Evolutionary conservation across 2,797 vertebrate species (phyloP), one percentile per base, ranked within the genome.

Genomic region (Protonibea diacanthus): DNA sequence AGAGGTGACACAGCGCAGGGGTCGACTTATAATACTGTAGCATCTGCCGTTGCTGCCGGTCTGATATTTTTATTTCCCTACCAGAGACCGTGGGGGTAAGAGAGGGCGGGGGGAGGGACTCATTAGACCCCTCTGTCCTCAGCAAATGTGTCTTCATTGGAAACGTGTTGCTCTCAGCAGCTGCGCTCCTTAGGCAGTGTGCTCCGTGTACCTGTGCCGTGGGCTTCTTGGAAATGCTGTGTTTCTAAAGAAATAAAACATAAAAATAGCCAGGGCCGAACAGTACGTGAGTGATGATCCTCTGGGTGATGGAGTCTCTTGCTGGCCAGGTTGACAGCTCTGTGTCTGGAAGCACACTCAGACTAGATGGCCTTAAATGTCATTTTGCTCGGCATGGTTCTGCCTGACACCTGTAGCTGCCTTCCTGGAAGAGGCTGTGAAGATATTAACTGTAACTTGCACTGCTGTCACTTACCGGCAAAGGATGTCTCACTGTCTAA

Each of bases 161-260:
- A 86, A 85, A 73, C 25, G 33, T 79, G 81, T 85, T 85, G n/a
- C 59, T 80, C 55, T 15, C 56, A 83, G 74, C 81, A 81, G 86
- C 87, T 86, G 88, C 25, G 45, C 80, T 82, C 83, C 70, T 84
- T 79, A 64, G 67, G 55, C 77, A 79, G 88, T 23, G 88, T 23
- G 89, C 91, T 77, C 45, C 0, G 66, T 91, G 88, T 92, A 90
- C 88, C 89, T 90, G 82, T 5, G 56, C 80, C n/a, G 25, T 6
- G 25, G 17, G 82, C 73, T 90, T 92, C 90, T 87, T 64, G 80
- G 83, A 88, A 91, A 81, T 76, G 69, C 59, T 4, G 53, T 40
- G 72, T 47, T 82, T 85, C 73, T 65, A 52, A 76, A 81, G 75
- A 83, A 84, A 76, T 74, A 29, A 82, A 77, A 59, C 49, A 11